A percentile compares a stretch with the other conserved stretches of the same genome.
Conservation (phyloP, 2,888 invertebrate species). For the Zaprionus lineosus region DNA sequence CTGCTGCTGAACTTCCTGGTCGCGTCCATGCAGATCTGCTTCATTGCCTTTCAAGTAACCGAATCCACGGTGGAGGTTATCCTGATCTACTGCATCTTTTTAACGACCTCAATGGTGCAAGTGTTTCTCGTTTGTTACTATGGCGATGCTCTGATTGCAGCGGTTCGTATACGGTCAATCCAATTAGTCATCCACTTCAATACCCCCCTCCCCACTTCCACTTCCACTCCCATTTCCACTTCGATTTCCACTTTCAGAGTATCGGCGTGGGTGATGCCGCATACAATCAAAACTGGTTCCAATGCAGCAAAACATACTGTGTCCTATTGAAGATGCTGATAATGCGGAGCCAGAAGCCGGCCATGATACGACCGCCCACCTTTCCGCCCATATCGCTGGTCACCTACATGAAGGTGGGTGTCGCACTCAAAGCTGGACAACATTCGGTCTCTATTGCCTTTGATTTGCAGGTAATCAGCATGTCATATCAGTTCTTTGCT, state of each 20-base stretch:
- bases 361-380: constrained; percentile 74
- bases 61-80: constrained; percentile 70
- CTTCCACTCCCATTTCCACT: too few relatives aligned
- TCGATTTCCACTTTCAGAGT: constrained; percentile 63
- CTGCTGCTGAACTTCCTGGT: constrained; percentile 79
- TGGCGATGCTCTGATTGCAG: constrained; percentile 73
- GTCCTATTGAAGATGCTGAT: constrained; percentile 67
- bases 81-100: constrained; percentile 72
- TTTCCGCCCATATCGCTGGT: constrained; percentile 77
- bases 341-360: constrained; percentile 71
- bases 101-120: constrained; percentile 75
- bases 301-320: constrained; percentile 62
- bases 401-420: constrained; percentile 75
- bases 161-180: too few relatives aligned
- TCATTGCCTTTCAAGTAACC: constrained; percentile 80
- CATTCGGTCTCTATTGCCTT: background rate
- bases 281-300: constrained; percentile 78
- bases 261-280: constrained; percentile 71
- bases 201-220: too few relatives aligned
- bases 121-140: constrained; percentile 79
- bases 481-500: constrained; percentile 78
- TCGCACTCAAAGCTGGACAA: too few relatives aligned
- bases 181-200: too few relatives aligned
- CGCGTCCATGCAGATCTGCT: constrained; percentile 79
- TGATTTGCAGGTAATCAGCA: constrained; percentile 76